These are phyloP conservation scores for Nematostella vectensis DNA, from an alignment of 92 coral and sea anemone genomes.

Conservation along the genomic window DNA sequence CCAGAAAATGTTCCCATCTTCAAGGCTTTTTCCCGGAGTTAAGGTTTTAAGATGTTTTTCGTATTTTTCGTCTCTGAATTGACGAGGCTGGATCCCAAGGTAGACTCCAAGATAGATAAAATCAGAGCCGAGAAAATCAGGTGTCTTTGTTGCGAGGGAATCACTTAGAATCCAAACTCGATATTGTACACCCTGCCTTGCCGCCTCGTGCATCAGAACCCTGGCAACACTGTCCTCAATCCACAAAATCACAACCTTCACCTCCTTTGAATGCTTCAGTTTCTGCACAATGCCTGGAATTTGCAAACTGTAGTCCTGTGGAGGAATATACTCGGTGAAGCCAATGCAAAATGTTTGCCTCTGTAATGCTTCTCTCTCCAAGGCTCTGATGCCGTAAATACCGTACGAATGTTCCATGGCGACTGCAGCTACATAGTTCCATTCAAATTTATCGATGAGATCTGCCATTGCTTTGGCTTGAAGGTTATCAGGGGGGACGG, in stretches of 20 bases:
- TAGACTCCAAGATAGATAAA: slow-evolving; percentile 47
- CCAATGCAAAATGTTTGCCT: slow-evolving; percentile 60
- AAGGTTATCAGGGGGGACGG: slow-evolving; percentile 49
- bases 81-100: slow-evolving; percentile 53
- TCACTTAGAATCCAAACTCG: slow-evolving; percentile 75
- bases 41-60: slow-evolving; percentile 25
- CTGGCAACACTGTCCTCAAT: slow-evolving; percentile 46
- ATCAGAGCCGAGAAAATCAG: slow-evolving; percentile 43
- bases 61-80: slow-evolving; percentile 30
- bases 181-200: slow-evolving; percentile 33
- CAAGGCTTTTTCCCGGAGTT: slow-evolving; percentile 27
- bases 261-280: slow-evolving; percentile 29
- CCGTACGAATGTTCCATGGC: slow-evolving; percentile 73
- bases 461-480: slow-evolving; percentile 79
- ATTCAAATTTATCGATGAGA: slow-evolving; percentile 42
- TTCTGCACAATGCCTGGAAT: slow-evolving; percentile 29
- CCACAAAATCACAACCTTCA: slow-evolving; percentile 67
- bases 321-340: slow-evolving; percentile 54
- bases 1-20: slow-evolving; percentile 32
- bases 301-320: slow-evolving; percentile 24
- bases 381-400: slow-evolving; percentile 53
- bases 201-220: slow-evolving; percentile 50
- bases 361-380: slow-evolving; percentile 44
- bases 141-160: slow-evolving; percentile 53
- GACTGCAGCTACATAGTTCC: slow-evolving; percentile 65